These are phyloP conservation scores for Myocastor coypus DNA, from an alignment of 2,113 vertebrate species.

Conservation along the genomic window DNA sequence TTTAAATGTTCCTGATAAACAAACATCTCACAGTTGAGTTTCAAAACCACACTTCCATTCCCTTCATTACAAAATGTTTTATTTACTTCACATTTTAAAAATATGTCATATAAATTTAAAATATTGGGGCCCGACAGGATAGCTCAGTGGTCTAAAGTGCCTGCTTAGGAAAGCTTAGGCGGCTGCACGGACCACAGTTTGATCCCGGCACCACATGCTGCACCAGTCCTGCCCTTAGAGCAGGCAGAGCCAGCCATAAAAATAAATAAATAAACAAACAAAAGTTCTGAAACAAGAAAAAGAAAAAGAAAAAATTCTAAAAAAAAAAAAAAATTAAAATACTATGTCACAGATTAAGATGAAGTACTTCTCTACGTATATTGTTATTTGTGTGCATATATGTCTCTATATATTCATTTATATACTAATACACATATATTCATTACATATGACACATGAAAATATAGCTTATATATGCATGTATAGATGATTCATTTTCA, in stretches of 20 bases:
- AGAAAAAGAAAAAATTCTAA: too few species aligned
- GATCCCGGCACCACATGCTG: too few species aligned
- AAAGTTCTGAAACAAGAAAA: too few species aligned
- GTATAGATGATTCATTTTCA: neutral
- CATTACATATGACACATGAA: neutral
- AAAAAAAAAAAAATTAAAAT: too few species aligned
- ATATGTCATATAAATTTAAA: conserved; percentile 7
- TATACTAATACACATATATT: neutral
- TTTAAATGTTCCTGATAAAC: conserved; percentile 80
- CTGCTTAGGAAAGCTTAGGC: too few species aligned
- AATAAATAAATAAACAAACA: too few species aligned
- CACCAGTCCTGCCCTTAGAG: too few species aligned
- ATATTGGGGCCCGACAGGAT: too few species aligned
- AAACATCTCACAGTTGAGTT: conserved; percentile 78
- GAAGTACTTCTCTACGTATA: neutral
- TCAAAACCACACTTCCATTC: conserved; percentile 67
- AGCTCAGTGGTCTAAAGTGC: too few species aligned
- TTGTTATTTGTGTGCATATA: neutral
- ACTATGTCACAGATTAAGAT: neutral
- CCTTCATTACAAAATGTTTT: conserved; percentile 26
- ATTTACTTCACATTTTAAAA: conserved; percentile 19
- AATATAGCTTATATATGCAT: neutral
- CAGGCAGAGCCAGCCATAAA: too few species aligned
- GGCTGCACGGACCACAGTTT: too few species aligned
- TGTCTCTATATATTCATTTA: neutral